These are phyloP conservation scores for Drosophila virilis DNA, from an alignment of 1,140 invertebrate genomes.

Conservation along the genomic window DNA sequence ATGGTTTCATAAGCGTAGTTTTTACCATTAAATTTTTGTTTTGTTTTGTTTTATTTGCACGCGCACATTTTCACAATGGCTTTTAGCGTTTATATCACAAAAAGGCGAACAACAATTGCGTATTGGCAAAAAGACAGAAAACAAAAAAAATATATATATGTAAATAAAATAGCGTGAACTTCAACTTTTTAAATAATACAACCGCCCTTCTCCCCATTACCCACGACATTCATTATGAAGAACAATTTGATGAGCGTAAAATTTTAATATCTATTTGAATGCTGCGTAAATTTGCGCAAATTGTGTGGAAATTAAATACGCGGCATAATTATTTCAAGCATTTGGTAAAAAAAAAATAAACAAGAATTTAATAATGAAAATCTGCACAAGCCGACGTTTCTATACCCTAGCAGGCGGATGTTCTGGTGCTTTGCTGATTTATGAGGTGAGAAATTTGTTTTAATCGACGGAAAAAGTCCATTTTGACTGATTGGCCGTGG, in stretches of 20 bases:
- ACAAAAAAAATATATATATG: background rate
- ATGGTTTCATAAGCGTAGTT: conserved; percentile 2
- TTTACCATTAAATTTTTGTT: background rate
- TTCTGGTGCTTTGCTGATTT: no score
- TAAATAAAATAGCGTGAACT: background rate
- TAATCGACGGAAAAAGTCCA: no score
- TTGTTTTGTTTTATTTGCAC: background rate
- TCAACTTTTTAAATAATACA: conserved; percentile 1
- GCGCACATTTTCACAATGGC: background rate
- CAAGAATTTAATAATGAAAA: background rate
- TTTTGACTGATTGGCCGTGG: no score
- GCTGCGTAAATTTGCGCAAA: background rate
- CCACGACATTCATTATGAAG: no score
- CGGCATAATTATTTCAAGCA: background rate
- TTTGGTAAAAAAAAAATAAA: background rate
- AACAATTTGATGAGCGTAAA: conserved; percentile 2
- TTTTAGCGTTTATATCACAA: background rate
- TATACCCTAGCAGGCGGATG: no score
- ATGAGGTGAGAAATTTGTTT: no score
- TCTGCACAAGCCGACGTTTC: no score
- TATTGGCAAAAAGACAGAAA: background rate
- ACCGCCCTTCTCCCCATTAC: no score
- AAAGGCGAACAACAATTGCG: background rate
- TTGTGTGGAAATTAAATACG: background rate
- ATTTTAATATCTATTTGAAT: conserved; percentile 5